These are phyloP conservation scores for Chaenogobius annularis DNA, from an alignment of 2,113 vertebrate species.

Conservation along the genomic window DNA sequence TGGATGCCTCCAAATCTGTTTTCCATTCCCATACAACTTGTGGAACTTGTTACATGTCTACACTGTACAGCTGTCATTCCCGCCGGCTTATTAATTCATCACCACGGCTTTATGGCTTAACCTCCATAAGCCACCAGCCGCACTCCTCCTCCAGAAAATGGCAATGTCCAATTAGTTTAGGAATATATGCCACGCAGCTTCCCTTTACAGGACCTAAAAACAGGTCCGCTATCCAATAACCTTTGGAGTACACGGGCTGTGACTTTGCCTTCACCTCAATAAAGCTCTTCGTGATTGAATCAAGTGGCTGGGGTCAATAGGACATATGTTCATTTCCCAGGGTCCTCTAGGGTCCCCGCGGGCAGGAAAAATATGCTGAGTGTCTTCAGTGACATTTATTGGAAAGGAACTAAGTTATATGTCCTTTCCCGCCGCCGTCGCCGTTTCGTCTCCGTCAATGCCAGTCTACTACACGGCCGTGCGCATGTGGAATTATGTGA, in stretches of 20 bases:
- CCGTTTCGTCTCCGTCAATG: slow-evolving; percentile 43
- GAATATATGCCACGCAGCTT: slow-evolving; percentile 55
- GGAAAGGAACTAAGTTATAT: slow-evolving; percentile 63
- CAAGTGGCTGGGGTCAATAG: slow-evolving; percentile 76
- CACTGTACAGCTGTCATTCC: slow-evolving; percentile 16
- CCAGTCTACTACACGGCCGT: slow-evolving; percentile 3
- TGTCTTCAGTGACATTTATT: slow-evolving; percentile 78
- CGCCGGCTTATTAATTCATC: slow-evolving; percentile 56
- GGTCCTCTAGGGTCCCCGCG: slow-evolving; percentile 57
- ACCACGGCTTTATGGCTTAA: slow-evolving; percentile 37
- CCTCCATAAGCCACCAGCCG: slow-evolving; percentile 26
- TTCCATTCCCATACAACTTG: slow-evolving; percentile 13
- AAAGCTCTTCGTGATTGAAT: slow-evolving; percentile 76
- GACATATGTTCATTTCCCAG: slow-evolving; percentile 77
- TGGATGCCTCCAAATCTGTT: slow-evolving; percentile 10
- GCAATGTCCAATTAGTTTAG: slow-evolving; percentile 68
- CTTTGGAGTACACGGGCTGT: slow-evolving; percentile 67
- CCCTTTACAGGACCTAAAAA: slow-evolving; percentile 50
- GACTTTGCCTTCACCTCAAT: slow-evolving; percentile 79
- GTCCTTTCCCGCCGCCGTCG: slow-evolving; percentile 35
- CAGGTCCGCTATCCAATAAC: slow-evolving; percentile 67
- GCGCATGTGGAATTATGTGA: not conserved
- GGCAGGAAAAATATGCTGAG: slow-evolving; percentile 67
- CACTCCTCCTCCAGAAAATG: slow-evolving; percentile 49
- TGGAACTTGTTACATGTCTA: slow-evolving; percentile 11